These are phyloP conservation scores for Lates japonicus DNA, from an alignment of 2,797 vertebrate species.

Conservation along the genomic window DNA sequence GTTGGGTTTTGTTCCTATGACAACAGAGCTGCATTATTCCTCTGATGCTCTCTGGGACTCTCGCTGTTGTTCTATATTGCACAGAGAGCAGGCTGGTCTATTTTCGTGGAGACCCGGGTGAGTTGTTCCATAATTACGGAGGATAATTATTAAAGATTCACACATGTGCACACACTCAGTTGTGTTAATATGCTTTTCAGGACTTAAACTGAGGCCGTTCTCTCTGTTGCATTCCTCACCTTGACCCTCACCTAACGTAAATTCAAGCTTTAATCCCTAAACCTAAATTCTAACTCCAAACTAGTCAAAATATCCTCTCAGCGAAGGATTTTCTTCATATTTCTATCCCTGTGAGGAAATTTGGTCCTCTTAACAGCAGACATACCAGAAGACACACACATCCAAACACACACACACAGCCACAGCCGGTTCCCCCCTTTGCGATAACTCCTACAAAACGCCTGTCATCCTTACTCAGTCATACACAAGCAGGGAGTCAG, in stretches of 20 bases:
- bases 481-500: constrained; percentile 73
- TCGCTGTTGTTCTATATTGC: constrained; percentile 29
- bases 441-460: constrained; percentile 84
- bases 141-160: constrained; percentile 52
- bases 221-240: constrained; percentile 4
- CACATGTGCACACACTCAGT: neutral
- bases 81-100: constrained; percentile 30
- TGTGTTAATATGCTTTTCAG: constrained; percentile 32
- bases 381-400: constrained; percentile 26
- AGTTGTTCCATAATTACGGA: constrained; percentile 55
- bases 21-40: constrained; percentile 62
- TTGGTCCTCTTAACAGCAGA: constrained; percentile 41
- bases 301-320: constrained; percentile 20
- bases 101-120: constrained; percentile 51
- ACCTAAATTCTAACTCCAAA: constrained; percentile 26
- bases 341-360: constrained; percentile 44
- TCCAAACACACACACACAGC: constrained; percentile 43
- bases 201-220: constrained; percentile 5
- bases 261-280: constrained; percentile 31
- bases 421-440: constrained; percentile 62
- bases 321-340: constrained; percentile 21
- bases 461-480: constrained; percentile 80
- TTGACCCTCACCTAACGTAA: constrained; percentile 33
- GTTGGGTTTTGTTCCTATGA: constrained; percentile 68
- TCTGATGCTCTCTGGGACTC: constrained; percentile 31